Percentiles rank a stretch among this genome's conserved stretches.
Conservation (phyloP, 2,888 invertebrate species). For the Netelia melanura region DNA sequence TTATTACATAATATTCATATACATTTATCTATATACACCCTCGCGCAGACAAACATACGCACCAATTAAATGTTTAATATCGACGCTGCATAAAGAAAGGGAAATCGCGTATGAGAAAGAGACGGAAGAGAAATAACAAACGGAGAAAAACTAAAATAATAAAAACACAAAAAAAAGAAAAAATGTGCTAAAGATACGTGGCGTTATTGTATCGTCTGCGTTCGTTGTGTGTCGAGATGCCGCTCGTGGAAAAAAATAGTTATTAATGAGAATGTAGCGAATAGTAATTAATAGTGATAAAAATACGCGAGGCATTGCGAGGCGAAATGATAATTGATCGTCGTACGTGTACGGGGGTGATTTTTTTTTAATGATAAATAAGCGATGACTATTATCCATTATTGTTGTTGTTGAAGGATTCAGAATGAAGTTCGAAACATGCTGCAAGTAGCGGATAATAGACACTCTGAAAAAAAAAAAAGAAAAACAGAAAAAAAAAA, state of each 20-base stretch:
- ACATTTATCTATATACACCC: constrained; percentile 41
- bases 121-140: constrained; percentile 11
- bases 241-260: constrained; percentile 49
- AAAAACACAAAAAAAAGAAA: neutral
- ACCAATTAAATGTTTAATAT: constrained; percentile 61
- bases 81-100: constrained; percentile 30
- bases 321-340: constrained; percentile 67
- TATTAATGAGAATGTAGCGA: constrained; percentile 71
- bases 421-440: constrained; percentile 40
- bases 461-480: neutral
- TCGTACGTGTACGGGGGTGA: constrained; percentile 63
- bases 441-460: constrained; percentile 44
- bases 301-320: constrained; percentile 30
- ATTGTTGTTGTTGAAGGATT: constrained; percentile 68
- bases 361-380: constrained; percentile 37
- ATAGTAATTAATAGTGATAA: constrained; percentile 72
- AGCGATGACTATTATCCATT: constrained; percentile 67
- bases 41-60: constrained; percentile 59
- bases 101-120: constrained; percentile 37
- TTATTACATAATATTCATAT: constrained; percentile 42
- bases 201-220: constrained; percentile 48
- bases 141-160: constrained; percentile 7
- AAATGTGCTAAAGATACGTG: constrained; percentile 44
- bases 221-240: constrained; percentile 44
- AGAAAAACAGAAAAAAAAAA: constrained; percentile 23